phyloP scores from a whole-genome alignment of 2,113 vertebrate genomes.

The Ictalurus punctatus region DNA sequence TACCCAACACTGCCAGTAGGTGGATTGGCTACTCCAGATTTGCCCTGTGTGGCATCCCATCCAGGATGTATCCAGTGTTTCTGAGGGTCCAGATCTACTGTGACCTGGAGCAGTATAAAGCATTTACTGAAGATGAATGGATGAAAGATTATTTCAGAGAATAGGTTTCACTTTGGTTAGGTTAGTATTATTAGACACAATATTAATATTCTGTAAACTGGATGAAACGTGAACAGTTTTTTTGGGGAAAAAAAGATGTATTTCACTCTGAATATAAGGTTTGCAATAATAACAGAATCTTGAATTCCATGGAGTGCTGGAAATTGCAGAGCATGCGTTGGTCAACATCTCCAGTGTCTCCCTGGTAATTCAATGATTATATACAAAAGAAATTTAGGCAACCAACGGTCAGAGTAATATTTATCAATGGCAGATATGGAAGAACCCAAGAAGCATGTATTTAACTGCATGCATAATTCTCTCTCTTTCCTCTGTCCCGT shows the following conservation, averaged over 20 bases:
- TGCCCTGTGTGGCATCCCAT: background rate
- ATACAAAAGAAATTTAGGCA: constrained; percentile 44
- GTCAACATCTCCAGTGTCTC: background rate
- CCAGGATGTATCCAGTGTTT: background rate
- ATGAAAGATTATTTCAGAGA: background rate
- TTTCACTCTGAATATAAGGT: background rate
- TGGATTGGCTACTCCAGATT: background rate
- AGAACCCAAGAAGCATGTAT: constrained; percentile 31
- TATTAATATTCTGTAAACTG: background rate
- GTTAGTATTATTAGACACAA: background rate
- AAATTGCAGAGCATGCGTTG: constrained; percentile 3
- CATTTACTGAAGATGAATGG: background rate
- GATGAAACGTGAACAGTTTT: background rate
- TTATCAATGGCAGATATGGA: constrained; percentile 11
- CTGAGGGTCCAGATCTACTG: background rate
- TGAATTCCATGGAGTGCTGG: constrained; percentile 34
- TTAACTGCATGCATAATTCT: constrained; percentile 24
- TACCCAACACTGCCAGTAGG: too few species aligned
- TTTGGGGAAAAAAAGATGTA: background rate
- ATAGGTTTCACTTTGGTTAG: background rate
- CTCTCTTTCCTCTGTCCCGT: constrained; percentile 16
- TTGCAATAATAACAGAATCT: background rate
- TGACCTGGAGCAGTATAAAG: background rate
- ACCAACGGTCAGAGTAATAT: background rate
- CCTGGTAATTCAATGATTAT: constrained; percentile 46